Evolutionary conservation across 92 coral and sea anemone genomes (phyloP), one percentile per base, ranked within the genome.

Genomic region (Epizoanthus fatuus): DNA sequence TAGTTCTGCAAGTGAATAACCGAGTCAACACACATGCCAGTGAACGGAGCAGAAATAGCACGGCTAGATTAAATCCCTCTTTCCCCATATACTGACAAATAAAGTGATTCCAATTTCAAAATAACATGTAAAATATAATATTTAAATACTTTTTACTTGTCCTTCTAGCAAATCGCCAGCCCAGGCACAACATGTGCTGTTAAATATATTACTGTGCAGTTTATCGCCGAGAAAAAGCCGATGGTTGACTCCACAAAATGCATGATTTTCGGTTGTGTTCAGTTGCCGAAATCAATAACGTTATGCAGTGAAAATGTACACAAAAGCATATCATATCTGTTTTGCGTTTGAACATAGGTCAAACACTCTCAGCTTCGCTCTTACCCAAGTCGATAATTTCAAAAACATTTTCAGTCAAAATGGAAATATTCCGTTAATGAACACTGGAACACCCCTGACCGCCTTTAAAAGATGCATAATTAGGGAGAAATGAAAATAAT

Each of bases 101-200:
- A 77, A 55, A 77, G 70, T 17, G 19, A 60, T 29, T 77, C 58
- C 70, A 77, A 60, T 77, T 77, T 69, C 59, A 59, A 77, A 77
- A 77, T 77, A 60, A 60, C 44, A 20, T 77, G 69, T 77, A 77
- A 77, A 77, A 77, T 77, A 59, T 60, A 77, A 60, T 77, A 77
- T 77, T 69, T 76, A 59, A 66, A 42, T 75, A 77, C 82, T 59
- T 39, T 35, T 52, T 39, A 74, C 15, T 22, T 19, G 15, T 58
- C 58, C 35, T 0, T 62, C 11, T 49, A 49, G 53, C 53, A 2
- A 7, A 49, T 49, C 9, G 20, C 40, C 44, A 17, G 20, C 15
- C 69, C 13, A 17, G 53, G 53, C 38, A 59, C 38, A 56, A 57
- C 45, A 77, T 59, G 44, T 60, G 51, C 62, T 56, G 51, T 77